Base-by-base conservation (phyloP, 2,888 invertebrate genomes). In the Ophioninae sp. region DNA sequence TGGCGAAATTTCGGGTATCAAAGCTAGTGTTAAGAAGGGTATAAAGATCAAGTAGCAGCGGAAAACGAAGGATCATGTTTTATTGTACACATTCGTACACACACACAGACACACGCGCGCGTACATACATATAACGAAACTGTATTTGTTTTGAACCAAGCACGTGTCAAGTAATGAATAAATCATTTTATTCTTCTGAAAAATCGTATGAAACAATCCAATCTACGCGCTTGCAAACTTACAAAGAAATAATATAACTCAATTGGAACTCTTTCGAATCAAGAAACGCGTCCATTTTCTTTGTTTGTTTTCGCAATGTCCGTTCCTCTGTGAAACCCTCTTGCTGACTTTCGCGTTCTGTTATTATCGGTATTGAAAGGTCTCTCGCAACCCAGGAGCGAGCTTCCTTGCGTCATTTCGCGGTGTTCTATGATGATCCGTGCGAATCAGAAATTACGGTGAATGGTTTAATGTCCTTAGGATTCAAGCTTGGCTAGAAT, bases 1-100 rank as follows among this genome's bases (percentile, higher is more conserved):
- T 81, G 99, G 99, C 79, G 99, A 99, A 94, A 94, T 96, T 72
- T 97, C 98, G 74, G 99, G 99, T 87, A 99, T 99, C 89, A 97
- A 98, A 91, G 95, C 97, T 39, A 95, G 96, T 89, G 96, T 98
- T 72, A 96, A 96, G 90, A 98, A 98, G 93, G 96, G 99, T 91
- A 95, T 98, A 88, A 98, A 98, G 93, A 95, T 99, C 88, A 97
- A 96, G 93, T 96, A 93, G 93, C 17, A 81, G 44, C 56, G n/a
- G 50, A 65, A 62, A 57, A 41, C 50, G 56, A 68, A 20, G n/a
- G 50, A 50, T 30, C n/a, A 30, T 6, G 5, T n/a, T 62, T 64
- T 61, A n/a, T 70, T 57, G 13, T 30, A 72, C 62, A 44, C 67
- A 41, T 44, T 69, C 56, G 10, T 39, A n/a, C 17, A 23, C 30